Base-by-base conservation (phyloP, 1,140 invertebrate species). In the Drosophila biarmipes region DNA sequence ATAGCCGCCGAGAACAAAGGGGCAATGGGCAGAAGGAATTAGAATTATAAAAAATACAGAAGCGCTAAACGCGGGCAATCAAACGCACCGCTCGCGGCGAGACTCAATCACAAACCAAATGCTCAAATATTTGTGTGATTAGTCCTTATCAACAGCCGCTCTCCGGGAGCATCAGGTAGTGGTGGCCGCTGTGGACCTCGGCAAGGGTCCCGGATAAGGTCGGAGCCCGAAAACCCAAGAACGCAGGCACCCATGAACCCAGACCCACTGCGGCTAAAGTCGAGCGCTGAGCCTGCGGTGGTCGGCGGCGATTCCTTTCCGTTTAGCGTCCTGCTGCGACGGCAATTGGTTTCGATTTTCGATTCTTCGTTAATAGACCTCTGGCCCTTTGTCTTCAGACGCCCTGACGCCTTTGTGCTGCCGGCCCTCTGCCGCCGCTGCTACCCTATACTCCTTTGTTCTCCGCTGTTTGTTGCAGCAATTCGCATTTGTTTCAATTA, bases 121-220 rank as follows among this genome's bases (percentile, higher is more conserved):
- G 79, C 87, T 87, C 67, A 90, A 90, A 90, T 90, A 90, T 90
- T 90, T 90, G 79, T 90, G 79, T 87, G 87, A 90, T 90, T 90
- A 90, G 87, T 86, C 87, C 82, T 90, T 90, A 90, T 90, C 87
- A 90, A 78, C 69, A 62, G 63, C 37, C 54, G 67, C 52, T 53
- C 53, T 59, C 54, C 29, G 63, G n/a, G 55, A 64, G 43, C 58
- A 38, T 62, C 82, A 85, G 81, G 82, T 87, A 86, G 82, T 59
- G 31, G 14, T 24, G 24, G 45, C 24, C 43, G 4, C 24, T 27
- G 45, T 27, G 45, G 27, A 27, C 51, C 27, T 15, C 35, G 21
- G 42, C 15, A 73, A 54, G 55, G 67, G 63, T 55, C 51, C 61
- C 49, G 42, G 17, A 19, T 45, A 37, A 11, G n/a, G 11, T 27